Conservation (phyloP, 2,797 vertebrate species). For the Fistularia tabacaria region DNA sequence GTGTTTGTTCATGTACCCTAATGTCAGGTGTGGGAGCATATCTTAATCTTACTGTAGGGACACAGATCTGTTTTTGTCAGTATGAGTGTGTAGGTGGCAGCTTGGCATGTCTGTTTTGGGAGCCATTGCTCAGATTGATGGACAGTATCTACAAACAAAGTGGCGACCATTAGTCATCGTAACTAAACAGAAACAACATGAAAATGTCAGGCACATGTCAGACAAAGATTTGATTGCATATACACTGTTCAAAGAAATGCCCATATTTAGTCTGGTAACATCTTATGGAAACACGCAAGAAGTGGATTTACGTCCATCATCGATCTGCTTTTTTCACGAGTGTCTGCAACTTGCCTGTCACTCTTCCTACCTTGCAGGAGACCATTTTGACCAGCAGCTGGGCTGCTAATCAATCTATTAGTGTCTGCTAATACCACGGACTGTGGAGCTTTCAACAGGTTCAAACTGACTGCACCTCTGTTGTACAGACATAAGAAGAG, state of each 20-base stretch:
- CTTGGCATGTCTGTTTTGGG: constrained; percentile 15
- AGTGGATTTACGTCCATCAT: not conserved
- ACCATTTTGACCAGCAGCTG: not conserved
- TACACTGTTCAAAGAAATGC: constrained; percentile 38
- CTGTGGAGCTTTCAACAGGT: not conserved
- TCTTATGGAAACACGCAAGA: constrained; percentile 9
- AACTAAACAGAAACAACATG: constrained; percentile 52
- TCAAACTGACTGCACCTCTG: constrained; percentile 7
- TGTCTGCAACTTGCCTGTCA: constrained; percentile 37
- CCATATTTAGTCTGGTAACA: constrained; percentile 22
- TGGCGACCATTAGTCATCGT: constrained; percentile 53
- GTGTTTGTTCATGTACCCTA: not conserved
- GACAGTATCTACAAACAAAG: constrained; percentile 67
- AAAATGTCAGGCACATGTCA: constrained; percentile 59
- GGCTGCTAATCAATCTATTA: constrained; percentile 13
- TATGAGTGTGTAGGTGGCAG: not conserved
- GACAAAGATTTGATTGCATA: constrained; percentile 28
- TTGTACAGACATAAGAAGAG: not conserved
- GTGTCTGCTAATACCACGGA: constrained; percentile 18
- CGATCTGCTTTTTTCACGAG: constrained; percentile 35
- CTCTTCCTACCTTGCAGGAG: constrained; percentile 23
- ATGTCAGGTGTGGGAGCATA: not conserved
- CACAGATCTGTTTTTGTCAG: not conserved
- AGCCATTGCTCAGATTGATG: constrained; percentile 59
- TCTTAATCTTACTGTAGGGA: no score